phyloP scores from a whole-genome alignment of 2,888 invertebrate genomes.

The Trachelus tabidus region DNA sequence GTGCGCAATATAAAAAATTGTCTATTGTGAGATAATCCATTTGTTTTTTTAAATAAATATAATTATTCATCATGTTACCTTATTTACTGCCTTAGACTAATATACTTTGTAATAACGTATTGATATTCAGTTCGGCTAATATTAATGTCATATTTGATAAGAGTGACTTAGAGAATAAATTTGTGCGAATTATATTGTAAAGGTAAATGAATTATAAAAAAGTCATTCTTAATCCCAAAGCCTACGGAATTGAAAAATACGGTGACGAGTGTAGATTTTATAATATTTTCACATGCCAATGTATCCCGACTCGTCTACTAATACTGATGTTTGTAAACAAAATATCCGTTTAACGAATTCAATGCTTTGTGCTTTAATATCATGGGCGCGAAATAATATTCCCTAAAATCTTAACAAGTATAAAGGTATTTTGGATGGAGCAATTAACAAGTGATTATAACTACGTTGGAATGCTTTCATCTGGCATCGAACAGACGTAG shows the following conservation, averaged over 20 bases:
- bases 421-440: background rate
- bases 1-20: background rate
- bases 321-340: background rate
- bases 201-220: background rate
- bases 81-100: background rate
- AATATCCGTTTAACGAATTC: background rate
- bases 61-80: background rate
- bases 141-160: background rate
- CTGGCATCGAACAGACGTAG: constrained; percentile 71
- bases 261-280: background rate
- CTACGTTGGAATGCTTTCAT: constrained; percentile 17
- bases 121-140: background rate
- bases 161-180: background rate
- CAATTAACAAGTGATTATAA: background rate
- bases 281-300: background rate
- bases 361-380: background rate
- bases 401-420: background rate
- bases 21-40: background rate
- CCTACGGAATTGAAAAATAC: background rate
- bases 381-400: background rate
- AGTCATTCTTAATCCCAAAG: background rate
- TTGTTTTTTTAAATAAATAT: background rate
- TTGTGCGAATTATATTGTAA: background rate
- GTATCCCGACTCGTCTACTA: background rate
- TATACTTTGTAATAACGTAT: background rate